Percentiles rank a stretch among this genome's conserved stretches.
Conservation (phyloP, 2,888 invertebrate species). For the Dendrolimus pini region DNA sequence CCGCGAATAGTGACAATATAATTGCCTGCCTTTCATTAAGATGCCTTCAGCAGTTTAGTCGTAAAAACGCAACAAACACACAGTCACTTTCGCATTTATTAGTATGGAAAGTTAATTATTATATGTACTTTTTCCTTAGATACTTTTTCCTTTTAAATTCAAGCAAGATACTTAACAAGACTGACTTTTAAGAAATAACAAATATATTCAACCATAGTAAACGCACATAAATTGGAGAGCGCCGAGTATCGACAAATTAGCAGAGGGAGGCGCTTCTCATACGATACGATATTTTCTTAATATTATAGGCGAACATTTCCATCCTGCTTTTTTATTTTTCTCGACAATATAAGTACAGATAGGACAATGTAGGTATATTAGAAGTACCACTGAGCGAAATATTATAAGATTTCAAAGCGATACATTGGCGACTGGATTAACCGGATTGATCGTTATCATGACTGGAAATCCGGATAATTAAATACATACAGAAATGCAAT, state of each 20-base stretch:
- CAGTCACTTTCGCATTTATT: background rate
- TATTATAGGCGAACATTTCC: conserved; percentile 46
- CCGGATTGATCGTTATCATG: too few relatives aligned
- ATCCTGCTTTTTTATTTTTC: conserved; percentile 18
- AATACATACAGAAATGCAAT: too few relatives aligned
- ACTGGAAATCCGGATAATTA: too few relatives aligned
- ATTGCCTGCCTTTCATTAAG: too few relatives aligned
- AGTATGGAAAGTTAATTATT: background rate
- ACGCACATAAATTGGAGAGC: conserved; percentile 1
- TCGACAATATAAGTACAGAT: background rate
- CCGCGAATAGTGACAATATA: too few relatives aligned
- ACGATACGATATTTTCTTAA: conserved; percentile 36
- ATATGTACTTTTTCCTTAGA: background rate
- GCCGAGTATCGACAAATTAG: conserved; percentile 45
- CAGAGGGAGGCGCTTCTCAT: conserved; percentile 28
- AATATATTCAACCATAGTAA: background rate
- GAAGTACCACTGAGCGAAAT: too few relatives aligned
- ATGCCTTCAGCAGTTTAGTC: too few relatives aligned
- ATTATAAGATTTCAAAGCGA: too few relatives aligned
- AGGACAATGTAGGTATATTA: background rate
- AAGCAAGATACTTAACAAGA: too few relatives aligned
- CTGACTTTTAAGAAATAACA: background rate
- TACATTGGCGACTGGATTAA: too few relatives aligned
- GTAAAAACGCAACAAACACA: background rate
- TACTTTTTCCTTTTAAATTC: too few relatives aligned